phyloP scores from a whole-genome alignment of 2,113 vertebrate species.

The Periophthalmus modestus region DNA sequence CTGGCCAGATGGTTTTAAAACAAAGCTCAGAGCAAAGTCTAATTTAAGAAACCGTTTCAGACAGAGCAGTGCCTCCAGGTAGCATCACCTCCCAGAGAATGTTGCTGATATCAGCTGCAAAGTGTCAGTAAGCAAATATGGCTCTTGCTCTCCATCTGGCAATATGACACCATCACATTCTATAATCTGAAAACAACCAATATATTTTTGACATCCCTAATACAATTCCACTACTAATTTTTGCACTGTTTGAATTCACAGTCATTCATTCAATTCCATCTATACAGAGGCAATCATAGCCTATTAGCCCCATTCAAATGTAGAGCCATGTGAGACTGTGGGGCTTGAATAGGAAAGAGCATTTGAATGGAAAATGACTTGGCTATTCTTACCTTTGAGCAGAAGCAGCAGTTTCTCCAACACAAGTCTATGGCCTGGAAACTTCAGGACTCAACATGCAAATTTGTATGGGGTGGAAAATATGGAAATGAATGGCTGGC shows the following conservation, averaged over 20 bases:
- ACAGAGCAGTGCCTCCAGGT: no score
- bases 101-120: no score
- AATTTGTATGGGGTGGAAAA: slow-evolving; percentile 47
- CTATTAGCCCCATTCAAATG: slow-evolving; percentile 26
- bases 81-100: no score
- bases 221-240: neutral
- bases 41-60: no score
- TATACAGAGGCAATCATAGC: neutral
- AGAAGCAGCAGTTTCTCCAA: neutral
- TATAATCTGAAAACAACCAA: no score
- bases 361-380: slow-evolving; percentile 73
- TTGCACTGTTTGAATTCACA: neutral
- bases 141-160: no score
- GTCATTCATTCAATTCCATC: neutral
- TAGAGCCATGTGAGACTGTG: neutral
- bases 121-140: no score
- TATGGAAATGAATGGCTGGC: slow-evolving; percentile 38
- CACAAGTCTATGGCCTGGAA: slow-evolving; percentile 26
- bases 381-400: slow-evolving; percentile 13
- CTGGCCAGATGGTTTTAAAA: no score
- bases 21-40: no score
- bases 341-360: slow-evolving; percentile 50
- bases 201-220: no score
- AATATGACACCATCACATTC: no score
- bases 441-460: slow-evolving; percentile 47